These are phyloP conservation scores for Zoanthus gigantus DNA, from an alignment of 92 coral and sea anemone genomes.

Conservation along the genomic window DNA sequence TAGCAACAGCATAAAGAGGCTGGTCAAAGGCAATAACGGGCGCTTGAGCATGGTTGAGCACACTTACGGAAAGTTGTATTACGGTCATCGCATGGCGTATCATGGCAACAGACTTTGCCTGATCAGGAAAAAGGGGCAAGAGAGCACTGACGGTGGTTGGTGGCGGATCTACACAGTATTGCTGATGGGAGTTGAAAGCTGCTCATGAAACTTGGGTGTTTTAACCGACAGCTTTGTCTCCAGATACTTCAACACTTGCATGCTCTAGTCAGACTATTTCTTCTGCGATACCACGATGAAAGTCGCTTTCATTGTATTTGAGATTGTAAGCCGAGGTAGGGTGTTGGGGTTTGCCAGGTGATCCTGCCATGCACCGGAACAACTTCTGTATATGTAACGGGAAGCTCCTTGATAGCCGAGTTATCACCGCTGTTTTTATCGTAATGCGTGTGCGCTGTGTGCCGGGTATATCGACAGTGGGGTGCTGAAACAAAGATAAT, in stretches of 20 bases:
- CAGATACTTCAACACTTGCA: constrained; percentile 41
- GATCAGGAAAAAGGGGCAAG: constrained; percentile 63
- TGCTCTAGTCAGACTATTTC: constrained; percentile 46
- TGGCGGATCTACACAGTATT: too few relatives aligned
- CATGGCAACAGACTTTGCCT: constrained; percentile 65
- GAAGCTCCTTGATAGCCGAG: neutral
- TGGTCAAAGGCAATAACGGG: constrained; percentile 62
- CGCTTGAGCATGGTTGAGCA: constrained; percentile 1
- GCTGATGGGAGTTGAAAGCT: constrained; percentile 51
- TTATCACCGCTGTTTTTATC: neutral
- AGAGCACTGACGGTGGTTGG: constrained; percentile 42
- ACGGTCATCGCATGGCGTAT: constrained; percentile 75
- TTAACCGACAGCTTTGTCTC: too few relatives aligned
- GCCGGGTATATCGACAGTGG: constrained; percentile 56
- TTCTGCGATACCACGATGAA: constrained; percentile 42
- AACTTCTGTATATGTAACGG: too few relatives aligned
- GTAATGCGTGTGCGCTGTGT: constrained; percentile 40
- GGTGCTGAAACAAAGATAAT: constrained; percentile 72
- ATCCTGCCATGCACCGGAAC: too few relatives aligned
- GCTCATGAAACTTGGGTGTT: constrained; percentile 48
- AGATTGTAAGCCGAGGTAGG: constrained; percentile 47
- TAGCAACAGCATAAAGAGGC: constrained; percentile 12
- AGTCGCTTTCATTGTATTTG: constrained; percentile 52
- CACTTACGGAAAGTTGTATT: constrained; percentile 42
- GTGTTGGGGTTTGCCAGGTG: constrained; percentile 48